phyloP scores from a whole-genome alignment of 2,888 invertebrate genomes.

The Mythimna vitellina region DNA sequence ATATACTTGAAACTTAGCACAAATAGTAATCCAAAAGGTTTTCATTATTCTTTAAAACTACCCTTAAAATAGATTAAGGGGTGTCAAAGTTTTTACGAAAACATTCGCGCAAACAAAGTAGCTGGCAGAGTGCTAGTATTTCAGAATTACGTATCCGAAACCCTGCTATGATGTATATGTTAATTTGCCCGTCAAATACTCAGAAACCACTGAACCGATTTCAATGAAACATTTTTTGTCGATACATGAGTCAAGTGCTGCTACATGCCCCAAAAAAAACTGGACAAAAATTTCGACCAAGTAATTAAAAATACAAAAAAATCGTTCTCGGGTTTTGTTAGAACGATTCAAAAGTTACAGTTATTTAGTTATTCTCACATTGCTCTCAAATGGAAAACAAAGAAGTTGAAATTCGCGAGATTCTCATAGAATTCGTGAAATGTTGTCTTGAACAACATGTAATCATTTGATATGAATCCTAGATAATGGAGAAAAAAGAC shows the following conservation, averaged over 20 bases:
- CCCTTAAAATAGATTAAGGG: too few relatives aligned
- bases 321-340: constrained; percentile 21
- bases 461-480: constrained; percentile 58
- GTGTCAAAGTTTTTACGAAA: too few relatives aligned
- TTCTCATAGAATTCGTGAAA: constrained; percentile 55
- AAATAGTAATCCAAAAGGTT: too few relatives aligned
- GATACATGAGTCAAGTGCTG: constrained; percentile 6
- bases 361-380: constrained; percentile 44
- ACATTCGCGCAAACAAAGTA: too few relatives aligned
- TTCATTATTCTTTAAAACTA: too few relatives aligned
- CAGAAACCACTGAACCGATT: constrained; percentile 44
- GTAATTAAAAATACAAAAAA: constrained; percentile 34
- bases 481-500: constrained; percentile 37
- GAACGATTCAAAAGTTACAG: constrained; percentile 16
- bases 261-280: constrained; percentile 13
- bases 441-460: constrained; percentile 44
- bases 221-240: constrained; percentile 47
- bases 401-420: constrained; percentile 36
- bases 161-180: neutral
- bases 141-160: neutral
- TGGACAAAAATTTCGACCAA: neutral
- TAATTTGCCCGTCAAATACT: constrained; percentile 44
- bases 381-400: constrained; percentile 48
- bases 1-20: too few relatives aligned
- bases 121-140: too few relatives aligned